Evolutionary conservation across 2,888 invertebrate genomes (phyloP).

Genomic region (Xylocampa areola): DNA sequence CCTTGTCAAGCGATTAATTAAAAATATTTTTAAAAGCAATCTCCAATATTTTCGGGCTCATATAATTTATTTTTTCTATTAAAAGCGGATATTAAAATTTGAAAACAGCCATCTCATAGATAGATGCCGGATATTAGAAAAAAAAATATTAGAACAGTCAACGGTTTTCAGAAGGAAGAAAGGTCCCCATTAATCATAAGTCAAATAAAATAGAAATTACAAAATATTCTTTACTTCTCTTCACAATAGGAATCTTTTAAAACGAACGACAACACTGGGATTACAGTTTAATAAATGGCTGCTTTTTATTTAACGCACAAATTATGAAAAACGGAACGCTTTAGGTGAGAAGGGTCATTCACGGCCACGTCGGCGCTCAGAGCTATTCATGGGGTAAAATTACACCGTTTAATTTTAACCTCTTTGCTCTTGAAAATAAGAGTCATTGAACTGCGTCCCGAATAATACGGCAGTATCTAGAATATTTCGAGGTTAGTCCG

Average conservation of each 20-base stretch:
- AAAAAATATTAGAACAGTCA: constrained; percentile 27
- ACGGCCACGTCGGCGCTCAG: constrained; percentile 23
- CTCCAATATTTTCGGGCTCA: constrained; percentile 8
- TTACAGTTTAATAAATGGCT: constrained; percentile 63
- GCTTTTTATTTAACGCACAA: constrained; percentile 59
- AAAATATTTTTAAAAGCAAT: constrained; percentile 7
- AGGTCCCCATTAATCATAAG: constrained; percentile 40
- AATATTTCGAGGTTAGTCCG: constrained; percentile 31
- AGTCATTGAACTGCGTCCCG: constrained; percentile 2
- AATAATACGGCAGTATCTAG: constrained; percentile 7
- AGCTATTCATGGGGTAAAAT: constrained; percentile 24
- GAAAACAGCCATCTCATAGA: constrained; percentile 13
- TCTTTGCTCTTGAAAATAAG: constrained; percentile 24
- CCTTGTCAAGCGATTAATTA: constrained; percentile 19
- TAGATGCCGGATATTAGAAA: constrained; percentile 51
- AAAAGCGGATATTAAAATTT: constrained; percentile 43
- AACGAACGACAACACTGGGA: constrained; percentile 58
- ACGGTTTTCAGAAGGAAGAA: constrained; percentile 8
- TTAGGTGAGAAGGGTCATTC: constrained; percentile 61
- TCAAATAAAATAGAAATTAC: constrained; percentile 34
- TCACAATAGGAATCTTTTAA: constrained; percentile 61
- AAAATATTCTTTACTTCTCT: constrained; percentile 41
- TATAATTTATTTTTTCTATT: constrained; percentile 13
- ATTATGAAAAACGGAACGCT: constrained; percentile 62
- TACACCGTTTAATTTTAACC: constrained; percentile 27